A percentile compares a stretch with the other conserved stretches of the same genome.
Evolutionary conservation across 2,113 vertebrate genomes (phyloP).

Genomic region (Gnathonemus echidnorhynchus): DNA sequence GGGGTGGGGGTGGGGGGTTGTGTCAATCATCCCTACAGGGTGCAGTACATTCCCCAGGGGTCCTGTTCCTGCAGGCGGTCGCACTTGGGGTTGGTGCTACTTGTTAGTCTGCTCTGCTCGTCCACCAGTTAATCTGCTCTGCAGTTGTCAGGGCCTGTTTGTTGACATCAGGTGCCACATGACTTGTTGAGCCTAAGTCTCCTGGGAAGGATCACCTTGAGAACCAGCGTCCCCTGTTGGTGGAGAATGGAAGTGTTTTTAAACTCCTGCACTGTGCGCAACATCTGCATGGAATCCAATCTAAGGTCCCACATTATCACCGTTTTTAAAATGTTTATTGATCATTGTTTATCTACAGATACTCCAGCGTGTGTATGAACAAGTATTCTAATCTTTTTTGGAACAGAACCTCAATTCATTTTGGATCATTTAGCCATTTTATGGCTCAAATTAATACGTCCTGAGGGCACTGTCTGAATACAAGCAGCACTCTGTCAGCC

Average conservation of each 20-base stretch:
- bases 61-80: background rate
- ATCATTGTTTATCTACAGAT: background rate
- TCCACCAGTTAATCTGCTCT: background rate
- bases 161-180: background rate
- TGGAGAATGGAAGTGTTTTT: background rate
- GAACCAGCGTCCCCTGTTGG: background rate
- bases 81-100: background rate
- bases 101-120: background rate
- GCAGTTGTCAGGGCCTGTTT: background rate
- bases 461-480: background rate
- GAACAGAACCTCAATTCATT: background rate
- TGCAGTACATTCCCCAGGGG: background rate
- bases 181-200: background rate
- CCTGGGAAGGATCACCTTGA: background rate
- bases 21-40: background rate
- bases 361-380: background rate
- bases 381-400: background rate
- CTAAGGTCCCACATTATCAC: background rate
- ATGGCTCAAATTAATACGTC: background rate
- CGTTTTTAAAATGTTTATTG: background rate
- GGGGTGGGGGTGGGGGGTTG: background rate
- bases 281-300: background rate
- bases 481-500: background rate
- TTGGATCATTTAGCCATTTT: background rate
- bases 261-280: background rate